phyloP scores from a whole-genome alignment of 2,888 invertebrate species.

The Leptopterna dolabrata region DNA sequence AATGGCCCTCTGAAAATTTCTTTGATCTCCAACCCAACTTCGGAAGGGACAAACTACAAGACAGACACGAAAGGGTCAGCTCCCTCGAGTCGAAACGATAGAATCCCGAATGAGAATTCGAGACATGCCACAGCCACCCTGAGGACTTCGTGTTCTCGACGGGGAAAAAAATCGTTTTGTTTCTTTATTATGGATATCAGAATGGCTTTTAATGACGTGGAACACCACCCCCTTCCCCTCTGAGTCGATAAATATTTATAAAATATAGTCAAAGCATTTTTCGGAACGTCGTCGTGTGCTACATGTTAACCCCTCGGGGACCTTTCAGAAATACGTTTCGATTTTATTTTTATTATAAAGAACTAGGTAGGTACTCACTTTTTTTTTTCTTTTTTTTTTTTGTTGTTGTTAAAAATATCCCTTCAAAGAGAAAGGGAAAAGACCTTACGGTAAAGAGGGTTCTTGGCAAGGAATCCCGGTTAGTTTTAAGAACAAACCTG shows the following conservation, averaged over 20 bases:
- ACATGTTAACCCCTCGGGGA: background rate
- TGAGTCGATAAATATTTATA: conserved; percentile 19
- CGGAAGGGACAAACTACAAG: background rate
- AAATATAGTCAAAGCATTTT: background rate
- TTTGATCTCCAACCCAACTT: background rate
- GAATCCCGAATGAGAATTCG: background rate
- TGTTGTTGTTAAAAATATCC: background rate
- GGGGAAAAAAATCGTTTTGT: background rate
- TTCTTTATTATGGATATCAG: background rate
- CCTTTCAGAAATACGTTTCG: background rate
- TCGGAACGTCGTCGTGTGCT: background rate
- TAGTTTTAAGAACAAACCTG: conserved; percentile 18
- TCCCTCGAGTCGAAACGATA: background rate
- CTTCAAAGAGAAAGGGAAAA: background rate
- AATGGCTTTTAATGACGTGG: background rate
- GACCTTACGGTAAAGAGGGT: background rate
- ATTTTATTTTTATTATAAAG: background rate
- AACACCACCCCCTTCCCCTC: background rate
- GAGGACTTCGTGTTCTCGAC: background rate
- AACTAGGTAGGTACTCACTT: too few species aligned
- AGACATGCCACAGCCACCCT: background rate
- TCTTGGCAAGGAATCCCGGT: conserved; percentile 9
- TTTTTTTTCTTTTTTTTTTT: too few species aligned
- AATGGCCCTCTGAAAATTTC: background rate
- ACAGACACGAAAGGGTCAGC: background rate